Evolutionary conservation across 2,113 vertebrate species (phyloP).

Genomic region (Monopterus albus): DNA sequence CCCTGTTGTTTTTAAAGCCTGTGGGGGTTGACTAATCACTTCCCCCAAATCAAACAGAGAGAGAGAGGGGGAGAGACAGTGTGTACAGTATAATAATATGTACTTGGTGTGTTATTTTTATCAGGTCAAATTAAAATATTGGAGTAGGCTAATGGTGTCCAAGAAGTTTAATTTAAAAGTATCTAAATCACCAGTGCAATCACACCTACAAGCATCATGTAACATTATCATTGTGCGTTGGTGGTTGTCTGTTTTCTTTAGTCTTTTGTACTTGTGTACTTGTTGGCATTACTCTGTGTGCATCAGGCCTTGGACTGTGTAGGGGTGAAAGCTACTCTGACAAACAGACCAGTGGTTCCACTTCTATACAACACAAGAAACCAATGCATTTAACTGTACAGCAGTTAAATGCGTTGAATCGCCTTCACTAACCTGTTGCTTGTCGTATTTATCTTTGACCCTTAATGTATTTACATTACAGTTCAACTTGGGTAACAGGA

Average conservation of each 20-base stretch:
- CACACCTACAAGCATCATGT: too few species aligned
- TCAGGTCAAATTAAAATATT: too few species aligned
- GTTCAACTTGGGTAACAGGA: background rate
- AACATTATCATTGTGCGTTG: too few species aligned
- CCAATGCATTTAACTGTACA: background rate
- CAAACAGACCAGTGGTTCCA: conserved; percentile 1
- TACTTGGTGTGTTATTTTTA: too few species aligned
- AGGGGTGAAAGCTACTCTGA: conserved; percentile 10
- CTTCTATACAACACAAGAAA: background rate
- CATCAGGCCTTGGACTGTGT: conserved; percentile 20
- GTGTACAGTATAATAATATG: too few species aligned
- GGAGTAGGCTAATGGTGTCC: too few species aligned
- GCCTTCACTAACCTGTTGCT: background rate
- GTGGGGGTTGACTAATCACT: conserved; percentile 35
- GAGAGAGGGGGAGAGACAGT: conserved; percentile 5
- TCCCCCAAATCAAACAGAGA: conserved; percentile 64
- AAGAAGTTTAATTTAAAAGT: background rate
- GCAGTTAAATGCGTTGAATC: background rate
- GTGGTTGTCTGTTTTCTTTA: background rate
- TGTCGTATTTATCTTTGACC: background rate
- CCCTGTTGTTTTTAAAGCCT: conserved; percentile 60
- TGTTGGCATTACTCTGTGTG: too few species aligned
- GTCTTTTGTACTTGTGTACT: too few species aligned
- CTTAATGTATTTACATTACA: background rate
- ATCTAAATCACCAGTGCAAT: background rate